Base-by-base conservation (phyloP, 2,113 vertebrate genomes). In the Labrus mixtus region DNA sequence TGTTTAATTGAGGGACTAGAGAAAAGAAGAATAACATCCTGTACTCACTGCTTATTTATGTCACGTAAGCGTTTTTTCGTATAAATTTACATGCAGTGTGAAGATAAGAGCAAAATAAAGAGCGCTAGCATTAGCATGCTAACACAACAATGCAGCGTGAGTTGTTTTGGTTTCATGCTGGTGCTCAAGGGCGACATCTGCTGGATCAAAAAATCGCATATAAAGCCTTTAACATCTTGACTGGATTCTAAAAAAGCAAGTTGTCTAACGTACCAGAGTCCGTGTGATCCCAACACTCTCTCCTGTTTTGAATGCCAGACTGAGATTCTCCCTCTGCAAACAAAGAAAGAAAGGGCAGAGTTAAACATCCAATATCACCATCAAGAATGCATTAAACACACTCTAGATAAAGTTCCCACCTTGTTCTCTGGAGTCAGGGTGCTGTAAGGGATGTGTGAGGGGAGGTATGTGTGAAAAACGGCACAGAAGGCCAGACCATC, bases 401-500 rank as follows among this genome's bases (percentile, higher is more conserved):
- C 46, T 5, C 0, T 23, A 1, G 19, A 25, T 13, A n/a, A 51
- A 17, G 56, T 7, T 51, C 20, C 19, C 71, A 95, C 95, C 93
- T 95, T 95, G 83, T 89, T 90, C 19, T 94, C 92, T 0, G 90
- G 92, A 33, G 66, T 75, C 6, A 95, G 94, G 22, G 79, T 83
- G 82, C 68, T 73, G 88, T 94, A 95, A 1, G 93, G 92, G 81
- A 95, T 86, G 85, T 93, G 92, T 0, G 93, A 94, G 7, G 95
- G 95, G 77, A 95, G 94, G 91, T 94, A 95, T 60, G 91, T 93
- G 86, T 95, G 95, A 70, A 93, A 95, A 39, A 95, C 82, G 0
- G 95, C 95, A 53, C 95, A 95, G 83, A 95, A 94, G 1, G 95
- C 95, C 1, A 95, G 91, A 41, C 95, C 95, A 13, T 95, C 95